Conservation (phyloP, 2,888 invertebrate genomes). For the Spodoptera exigua region DNA sequence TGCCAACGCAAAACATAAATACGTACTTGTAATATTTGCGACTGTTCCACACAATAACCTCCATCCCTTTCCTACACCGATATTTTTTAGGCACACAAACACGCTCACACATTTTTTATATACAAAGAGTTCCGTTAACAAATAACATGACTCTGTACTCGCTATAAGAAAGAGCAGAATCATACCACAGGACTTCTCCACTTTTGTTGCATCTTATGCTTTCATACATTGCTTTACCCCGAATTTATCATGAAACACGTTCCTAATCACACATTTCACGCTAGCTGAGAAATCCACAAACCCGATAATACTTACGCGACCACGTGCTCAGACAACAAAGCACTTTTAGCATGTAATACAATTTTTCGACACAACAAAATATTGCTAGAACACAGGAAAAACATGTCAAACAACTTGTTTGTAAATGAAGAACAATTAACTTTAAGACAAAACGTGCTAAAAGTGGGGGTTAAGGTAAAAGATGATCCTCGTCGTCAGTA, state of each 20-base stretch:
- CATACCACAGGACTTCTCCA: too few species aligned
- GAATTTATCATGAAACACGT: too few species aligned
- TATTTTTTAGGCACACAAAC: constrained; percentile 33
- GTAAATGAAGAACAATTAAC: constrained; percentile 53
- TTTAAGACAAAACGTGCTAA: constrained; percentile 41
- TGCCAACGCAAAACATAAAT: constrained; percentile 49
- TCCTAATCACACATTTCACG: too few species aligned
- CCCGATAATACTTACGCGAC: too few species aligned
- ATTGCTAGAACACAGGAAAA: background rate
- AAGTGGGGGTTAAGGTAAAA: constrained; percentile 55
- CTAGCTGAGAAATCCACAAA: too few species aligned
- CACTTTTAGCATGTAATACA: too few species aligned
- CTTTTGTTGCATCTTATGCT: too few species aligned
- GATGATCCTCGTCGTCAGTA: constrained; percentile 60
- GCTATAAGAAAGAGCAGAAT: too few species aligned
- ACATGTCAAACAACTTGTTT: constrained; percentile 14
- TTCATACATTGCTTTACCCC: too few species aligned
- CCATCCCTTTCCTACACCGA: constrained; percentile 33
- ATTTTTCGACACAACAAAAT: constrained; percentile 5
- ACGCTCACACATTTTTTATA: constrained; percentile 8
- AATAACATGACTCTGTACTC: too few species aligned
- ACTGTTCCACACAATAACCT: constrained; percentile 40
- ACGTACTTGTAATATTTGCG: constrained; percentile 50
- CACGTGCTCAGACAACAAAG: too few species aligned
- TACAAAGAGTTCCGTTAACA: too few species aligned